Evolutionary conservation across 2,797 vertebrate species (phyloP).

Genomic region (Danio tinwini): DNA sequence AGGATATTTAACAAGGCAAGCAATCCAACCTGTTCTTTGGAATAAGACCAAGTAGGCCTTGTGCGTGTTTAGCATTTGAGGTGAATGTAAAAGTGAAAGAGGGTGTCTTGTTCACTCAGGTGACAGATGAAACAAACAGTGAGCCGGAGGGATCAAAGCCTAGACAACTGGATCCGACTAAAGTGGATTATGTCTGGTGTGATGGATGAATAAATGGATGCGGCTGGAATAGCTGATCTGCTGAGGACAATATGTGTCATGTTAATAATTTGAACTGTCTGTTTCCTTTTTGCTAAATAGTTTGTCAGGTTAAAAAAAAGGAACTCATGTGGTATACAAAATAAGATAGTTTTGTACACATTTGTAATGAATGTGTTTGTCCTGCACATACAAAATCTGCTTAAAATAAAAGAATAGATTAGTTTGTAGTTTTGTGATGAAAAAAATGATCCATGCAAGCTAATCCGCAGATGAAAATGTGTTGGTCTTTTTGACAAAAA

Average conservation of each 20-base stretch:
- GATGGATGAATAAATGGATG: slow-evolving; percentile 38
- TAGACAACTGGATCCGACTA: slow-evolving; percentile 40
- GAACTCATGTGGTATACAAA: background rate
- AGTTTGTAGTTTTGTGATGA: background rate
- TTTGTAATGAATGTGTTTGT: background rate
- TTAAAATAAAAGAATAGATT: no score
- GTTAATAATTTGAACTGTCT: slow-evolving; percentile 12
- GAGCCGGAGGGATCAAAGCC: slow-evolving; percentile 39
- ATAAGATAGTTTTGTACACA: background rate
- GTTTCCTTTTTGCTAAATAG: background rate
- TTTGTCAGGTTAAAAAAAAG: background rate
- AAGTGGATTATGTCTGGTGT: slow-evolving; percentile 53
- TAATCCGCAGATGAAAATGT: background rate
- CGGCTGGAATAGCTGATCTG: slow-evolving; percentile 21
- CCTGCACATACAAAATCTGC: background rate
- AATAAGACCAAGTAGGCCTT: no score
- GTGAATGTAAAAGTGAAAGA: slow-evolving; percentile 14
- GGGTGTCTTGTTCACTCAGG: slow-evolving; percentile 54
- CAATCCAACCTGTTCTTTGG: no score
- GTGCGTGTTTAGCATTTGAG: no score
- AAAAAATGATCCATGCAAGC: background rate
- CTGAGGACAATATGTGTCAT: slow-evolving; percentile 3
- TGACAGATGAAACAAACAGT: slow-evolving; percentile 58
- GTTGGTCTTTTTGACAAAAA: background rate
- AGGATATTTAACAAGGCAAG: background rate